phyloP scores from a whole-genome alignment of 2,888 invertebrate genomes.

The Tenthredo mesomela region DNA sequence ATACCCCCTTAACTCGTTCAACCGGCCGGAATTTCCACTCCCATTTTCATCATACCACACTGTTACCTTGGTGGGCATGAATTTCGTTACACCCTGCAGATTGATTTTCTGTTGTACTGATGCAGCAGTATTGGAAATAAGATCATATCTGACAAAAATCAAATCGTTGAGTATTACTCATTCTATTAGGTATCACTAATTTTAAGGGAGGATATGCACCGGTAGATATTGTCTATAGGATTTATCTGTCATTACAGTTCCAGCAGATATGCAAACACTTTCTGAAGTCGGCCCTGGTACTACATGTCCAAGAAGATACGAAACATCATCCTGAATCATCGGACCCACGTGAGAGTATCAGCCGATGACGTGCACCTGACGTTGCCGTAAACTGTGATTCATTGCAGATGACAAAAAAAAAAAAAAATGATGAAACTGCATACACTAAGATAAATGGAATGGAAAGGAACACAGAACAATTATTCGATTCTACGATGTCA shows the following conservation, averaged over 20 bases:
- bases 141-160: too few species aligned
- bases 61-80: too few species aligned
- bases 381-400: background rate
- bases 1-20: too few species aligned
- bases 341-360: background rate
- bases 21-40: too few species aligned
- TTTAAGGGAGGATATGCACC: too few species aligned
- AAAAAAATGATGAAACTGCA: background rate
- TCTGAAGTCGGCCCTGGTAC: background rate
- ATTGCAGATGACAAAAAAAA: background rate
- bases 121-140: too few species aligned
- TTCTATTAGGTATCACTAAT: too few species aligned
- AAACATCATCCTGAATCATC: background rate
- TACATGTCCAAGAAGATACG: background rate
- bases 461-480: background rate
- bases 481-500: slow-evolving; percentile 3
- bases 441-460: background rate
- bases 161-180: too few species aligned
- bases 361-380: background rate
- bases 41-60: too few species aligned
- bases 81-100: too few species aligned
- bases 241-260: background rate
- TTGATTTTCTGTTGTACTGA: too few species aligned
- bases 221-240: background rate
- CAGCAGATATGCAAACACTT: background rate